Percentiles rank a stretch among this genome's conserved stretches.
Conservation (phyloP, 2,113 vertebrate genomes). For the Prinia subflava region DNA sequence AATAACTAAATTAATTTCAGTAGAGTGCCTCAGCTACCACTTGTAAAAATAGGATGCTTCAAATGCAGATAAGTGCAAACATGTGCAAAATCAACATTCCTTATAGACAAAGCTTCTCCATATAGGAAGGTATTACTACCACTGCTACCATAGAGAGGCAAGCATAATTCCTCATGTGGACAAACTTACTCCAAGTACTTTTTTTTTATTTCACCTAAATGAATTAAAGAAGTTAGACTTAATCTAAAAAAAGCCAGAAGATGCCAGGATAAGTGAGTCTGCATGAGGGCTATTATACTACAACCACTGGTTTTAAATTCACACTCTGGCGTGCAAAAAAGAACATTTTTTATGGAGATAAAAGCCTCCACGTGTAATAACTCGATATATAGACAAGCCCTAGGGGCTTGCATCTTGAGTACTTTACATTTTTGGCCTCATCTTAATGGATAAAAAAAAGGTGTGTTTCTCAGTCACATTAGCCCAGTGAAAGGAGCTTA, state of each 20-base stretch:
- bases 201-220: background rate
- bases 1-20: background rate
- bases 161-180: background rate
- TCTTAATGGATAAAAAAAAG: constrained; percentile 54
- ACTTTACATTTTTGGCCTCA: constrained; percentile 60
- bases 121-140: background rate
- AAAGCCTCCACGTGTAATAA: constrained; percentile 64
- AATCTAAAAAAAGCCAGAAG: background rate
- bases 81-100: background rate
- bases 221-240: background rate
- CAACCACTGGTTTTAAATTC: constrained; percentile 38
- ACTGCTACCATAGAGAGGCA: background rate
- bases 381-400: constrained; percentile 60
- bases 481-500: constrained; percentile 42
- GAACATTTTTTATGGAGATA: constrained; percentile 46
- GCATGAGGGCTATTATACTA: background rate
- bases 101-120: background rate
- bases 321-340: constrained; percentile 42
- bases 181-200: background rate
- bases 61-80: constrained; percentile 1
- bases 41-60: background rate
- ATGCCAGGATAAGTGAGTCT: background rate
- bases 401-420: constrained; percentile 47
- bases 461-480: constrained; percentile 46
- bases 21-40: background rate